Base-by-base conservation (phyloP, 2,888 invertebrate species). In the Hyppa rectilinea region DNA sequence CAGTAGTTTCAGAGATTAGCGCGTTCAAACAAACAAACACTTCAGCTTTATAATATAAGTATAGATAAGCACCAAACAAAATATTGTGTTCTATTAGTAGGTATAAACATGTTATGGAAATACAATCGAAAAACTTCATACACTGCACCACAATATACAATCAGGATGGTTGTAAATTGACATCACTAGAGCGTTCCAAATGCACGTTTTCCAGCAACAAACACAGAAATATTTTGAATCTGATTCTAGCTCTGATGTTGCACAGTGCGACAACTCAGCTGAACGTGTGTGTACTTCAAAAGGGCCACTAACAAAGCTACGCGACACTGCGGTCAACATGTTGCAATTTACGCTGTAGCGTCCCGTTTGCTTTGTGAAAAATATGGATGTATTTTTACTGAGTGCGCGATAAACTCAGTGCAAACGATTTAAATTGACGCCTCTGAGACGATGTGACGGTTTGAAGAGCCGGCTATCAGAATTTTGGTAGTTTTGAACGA, bases 291-390 rank as follows among this genome's bases (percentile, higher is more conserved):
- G 65, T 58, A 59, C 65, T 68, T 76, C 58, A 74, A 81, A 80
- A 80, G 67, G 34, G 56, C 75, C 75, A 72, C 79, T 83, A 85
- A 87, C 84, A 87, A 85, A 87, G 82, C 82, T 74, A 82, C 70
- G 80, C 81, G 75, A 84, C 73, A 76, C 73, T 84, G 79, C 75
- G 81, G 82, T 83, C 81, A 83, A 82, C 80, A 80, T 82, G 65
- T 83, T 68, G 81, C 86, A 86, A 88, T 85, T 87, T 84, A 83
- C 81, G 71, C 67, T 69, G 79, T 67, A 70, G 64, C 68, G 64
- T 75, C 66, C 71, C 53, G 59, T 76, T 76, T 52, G 53, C 61
- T 74, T 73, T 75, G 68, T 75, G 59, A 80, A 78, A 81, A 83
- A 85, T 83, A 82, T 78, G 65, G 55, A 63, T 73, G 67, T 77